phyloP scores from a whole-genome alignment of 2,888 invertebrate genomes.

The Conops quadrifasciatus region DNA sequence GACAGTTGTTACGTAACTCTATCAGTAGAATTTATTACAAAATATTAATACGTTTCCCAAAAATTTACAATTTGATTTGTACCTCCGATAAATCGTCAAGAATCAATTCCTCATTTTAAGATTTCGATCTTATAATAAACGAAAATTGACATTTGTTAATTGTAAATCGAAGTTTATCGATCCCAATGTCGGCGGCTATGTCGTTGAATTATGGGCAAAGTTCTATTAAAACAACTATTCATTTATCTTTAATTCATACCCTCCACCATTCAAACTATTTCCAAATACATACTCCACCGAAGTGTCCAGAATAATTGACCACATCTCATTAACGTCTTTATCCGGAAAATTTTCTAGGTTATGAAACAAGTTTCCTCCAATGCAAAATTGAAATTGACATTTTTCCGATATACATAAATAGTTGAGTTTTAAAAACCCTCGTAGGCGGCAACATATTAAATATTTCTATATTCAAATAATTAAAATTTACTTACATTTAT shows the following conservation, averaged over 20 bases:
- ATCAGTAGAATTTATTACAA: too few relatives aligned
- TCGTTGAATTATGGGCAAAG: too few relatives aligned
- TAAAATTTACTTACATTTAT: slow-evolving; percentile 56
- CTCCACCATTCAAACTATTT: not conserved
- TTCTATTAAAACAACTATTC: too few relatives aligned
- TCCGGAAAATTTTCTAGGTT: slow-evolving; percentile 51
- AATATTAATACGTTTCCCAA: too few relatives aligned
- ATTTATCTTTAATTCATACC: too few relatives aligned
- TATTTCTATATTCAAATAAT: not conserved
- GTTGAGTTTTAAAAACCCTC: too few relatives aligned
- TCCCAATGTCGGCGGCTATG: not conserved
- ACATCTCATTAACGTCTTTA: slow-evolving; percentile 13
- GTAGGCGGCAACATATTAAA: too few relatives aligned
- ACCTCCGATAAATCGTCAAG: too few relatives aligned
- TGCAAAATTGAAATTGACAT: slow-evolving; percentile 44
- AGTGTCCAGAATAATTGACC: not conserved
- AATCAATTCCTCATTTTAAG: too few relatives aligned
- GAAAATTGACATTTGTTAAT: not conserved
- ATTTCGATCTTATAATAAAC: not conserved
- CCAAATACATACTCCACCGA: too few relatives aligned
- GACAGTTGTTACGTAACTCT: too few relatives aligned
- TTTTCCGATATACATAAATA: not conserved
- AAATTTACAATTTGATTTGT: too few relatives aligned
- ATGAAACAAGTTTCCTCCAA: slow-evolving; percentile 50
- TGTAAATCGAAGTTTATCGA: not conserved